phyloP scores from a whole-genome alignment of 2,113 vertebrate genomes.

The Gasterosteus aculeatus region DNA sequence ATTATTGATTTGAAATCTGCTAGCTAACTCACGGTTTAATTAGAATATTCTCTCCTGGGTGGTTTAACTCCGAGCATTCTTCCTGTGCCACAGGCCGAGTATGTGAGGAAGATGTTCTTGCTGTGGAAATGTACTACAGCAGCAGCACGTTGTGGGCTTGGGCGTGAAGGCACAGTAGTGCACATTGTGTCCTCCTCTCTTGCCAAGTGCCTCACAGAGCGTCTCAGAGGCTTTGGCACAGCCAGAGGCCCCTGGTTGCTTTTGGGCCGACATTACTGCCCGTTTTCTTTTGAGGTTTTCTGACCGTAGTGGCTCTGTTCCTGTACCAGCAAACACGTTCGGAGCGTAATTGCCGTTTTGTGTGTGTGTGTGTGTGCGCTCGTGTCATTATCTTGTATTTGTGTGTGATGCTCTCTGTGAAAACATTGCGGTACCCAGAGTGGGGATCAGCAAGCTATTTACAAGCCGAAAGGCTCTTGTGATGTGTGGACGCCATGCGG shows the following conservation, averaged over 20 bases:
- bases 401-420: constrained; percentile 10
- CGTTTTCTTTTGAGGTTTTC: constrained; percentile 25
- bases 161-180: constrained; percentile 57
- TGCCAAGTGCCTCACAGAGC: constrained; percentile 52
- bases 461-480: constrained; percentile 48
- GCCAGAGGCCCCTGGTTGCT: constrained; percentile 47
- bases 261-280: constrained; percentile 49
- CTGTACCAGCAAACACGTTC: constrained; percentile 48
- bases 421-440: constrained; percentile 34
- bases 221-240: constrained; percentile 47
- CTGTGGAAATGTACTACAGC: constrained; percentile 54
- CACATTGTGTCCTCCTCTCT: constrained; percentile 60
- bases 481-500: constrained; percentile 41
- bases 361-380: constrained; percentile 14
- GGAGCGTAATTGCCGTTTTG: constrained; percentile 38
- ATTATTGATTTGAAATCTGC: not conserved
- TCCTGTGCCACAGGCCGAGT: constrained; percentile 12
- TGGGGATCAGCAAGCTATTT: constrained; percentile 46
- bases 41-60: constrained; percentile 14
- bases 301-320: constrained; percentile 34
- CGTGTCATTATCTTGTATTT: constrained; percentile 9
- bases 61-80: constrained; percentile 5
- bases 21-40: not conserved
- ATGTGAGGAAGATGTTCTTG: constrained; percentile 21
- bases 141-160: constrained; percentile 33